phyloP scores from a whole-genome alignment of 2,888 invertebrate genomes.

The Hemithea aestivaria region DNA sequence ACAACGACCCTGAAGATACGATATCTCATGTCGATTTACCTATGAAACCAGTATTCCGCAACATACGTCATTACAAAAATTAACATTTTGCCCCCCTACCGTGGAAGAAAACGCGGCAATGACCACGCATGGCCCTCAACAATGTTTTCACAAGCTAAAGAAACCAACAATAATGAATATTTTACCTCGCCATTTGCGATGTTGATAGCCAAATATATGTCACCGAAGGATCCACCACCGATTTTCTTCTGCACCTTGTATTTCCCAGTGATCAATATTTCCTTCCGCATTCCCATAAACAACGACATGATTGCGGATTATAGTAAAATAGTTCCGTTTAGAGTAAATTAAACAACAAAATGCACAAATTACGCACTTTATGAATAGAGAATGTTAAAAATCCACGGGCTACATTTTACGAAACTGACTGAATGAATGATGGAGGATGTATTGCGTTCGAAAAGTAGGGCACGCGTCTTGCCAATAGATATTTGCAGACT shows the following conservation, averaged over 20 bases:
- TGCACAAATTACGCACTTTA: constrained; percentile 53
- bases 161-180: constrained; percentile 23
- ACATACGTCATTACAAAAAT: constrained; percentile 40
- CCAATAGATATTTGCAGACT: background rate
- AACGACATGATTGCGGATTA: constrained; percentile 34
- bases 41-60: constrained; percentile 29
- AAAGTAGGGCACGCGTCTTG: constrained; percentile 32
- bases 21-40: constrained; percentile 25
- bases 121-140: constrained; percentile 28
- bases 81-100: constrained; percentile 41
- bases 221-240: constrained; percentile 99
- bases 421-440: constrained; percentile 45
- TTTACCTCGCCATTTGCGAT: constrained; percentile 93
- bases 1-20: constrained; percentile 38
- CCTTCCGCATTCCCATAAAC: constrained; percentile 58
- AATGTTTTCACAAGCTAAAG: constrained; percentile 16
- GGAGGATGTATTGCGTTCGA: constrained; percentile 37
- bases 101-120: constrained; percentile 30
- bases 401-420: constrained; percentile 57
- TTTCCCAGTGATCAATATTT: constrained; percentile 93
- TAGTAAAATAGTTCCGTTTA: constrained; percentile 36
- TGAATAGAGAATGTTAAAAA: constrained; percentile 50
- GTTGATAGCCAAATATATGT: constrained; percentile 98
- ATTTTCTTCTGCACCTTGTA: constrained; percentile 97
- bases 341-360: constrained; percentile 40